Base-by-base conservation (phyloP, 2,113 vertebrate genomes). In the Clarias gariepinus region DNA sequence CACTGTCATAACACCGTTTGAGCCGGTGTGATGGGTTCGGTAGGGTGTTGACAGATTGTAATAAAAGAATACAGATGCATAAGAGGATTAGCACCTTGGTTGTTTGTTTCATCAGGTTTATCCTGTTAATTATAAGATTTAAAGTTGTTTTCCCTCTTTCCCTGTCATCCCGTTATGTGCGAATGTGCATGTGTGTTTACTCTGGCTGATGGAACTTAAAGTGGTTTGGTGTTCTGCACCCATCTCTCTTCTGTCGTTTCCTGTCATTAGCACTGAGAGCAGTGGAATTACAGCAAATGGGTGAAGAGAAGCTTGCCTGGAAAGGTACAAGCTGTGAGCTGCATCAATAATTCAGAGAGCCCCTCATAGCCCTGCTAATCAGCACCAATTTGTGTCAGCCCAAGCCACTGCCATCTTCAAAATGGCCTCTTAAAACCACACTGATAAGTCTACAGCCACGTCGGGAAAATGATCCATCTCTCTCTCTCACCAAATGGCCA, bases 31-130 rank as follows among this genome's bases (percentile, higher is more conserved):
- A 81, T 36, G 19, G 25, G 68, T 33, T 41, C 47, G 69, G 18
- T 69, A 53, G 77, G 81, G 47, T 77, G 25, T 30, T 68, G 64
- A 66, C 41, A 64, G 80, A 73, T 55, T 73, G 61, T 81, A 76
- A 77, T 77, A 80, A 84, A 25, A 84, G 77, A 90, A 90, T 90
- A 77, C 87, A 63, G 74, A 80, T 81, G 82, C 88, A 82, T 88
- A 91, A 92, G 92, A 84, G 90, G 90, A 92, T 92, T 92, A 90
- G 86, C 52, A 80, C 79, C 88, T 57, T 89, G 76, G 88, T 90
- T 88, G 89, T 92, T 91, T 91, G 81, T 87, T 89, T 89, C 60
- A 86, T 93, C 90, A 90, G 87, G 91, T 93, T 92, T 91, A 93
- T 92, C 87, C 88, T 89, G 69, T 91, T 92, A 92, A 93, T 93